A percentile compares a stretch with the other conserved stretches of the same genome.
Conservation (phyloP, 2,113 vertebrate species). For the Varanus salvator region DNA sequence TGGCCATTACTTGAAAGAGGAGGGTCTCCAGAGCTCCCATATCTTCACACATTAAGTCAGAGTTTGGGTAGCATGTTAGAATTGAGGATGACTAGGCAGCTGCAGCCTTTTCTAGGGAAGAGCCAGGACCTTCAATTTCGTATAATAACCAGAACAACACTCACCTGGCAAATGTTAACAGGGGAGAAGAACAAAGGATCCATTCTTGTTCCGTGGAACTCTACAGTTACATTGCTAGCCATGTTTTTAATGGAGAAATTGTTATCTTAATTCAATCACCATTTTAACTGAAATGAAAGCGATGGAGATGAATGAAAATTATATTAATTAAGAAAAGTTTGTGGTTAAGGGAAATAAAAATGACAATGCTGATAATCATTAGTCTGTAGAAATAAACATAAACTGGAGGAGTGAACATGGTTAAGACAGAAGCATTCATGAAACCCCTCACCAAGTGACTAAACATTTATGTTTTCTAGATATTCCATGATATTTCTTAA, state of each 20-base stretch:
- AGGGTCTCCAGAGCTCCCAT: no score
- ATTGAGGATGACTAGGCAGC: no score
- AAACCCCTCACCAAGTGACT: background rate
- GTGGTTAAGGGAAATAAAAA: background rate
- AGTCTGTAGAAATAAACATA: background rate
- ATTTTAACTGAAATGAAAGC: background rate
- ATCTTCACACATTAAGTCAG: no score
- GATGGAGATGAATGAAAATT: background rate
- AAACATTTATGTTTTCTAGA: background rate
- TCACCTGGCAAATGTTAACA: no score
- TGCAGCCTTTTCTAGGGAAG: no score
- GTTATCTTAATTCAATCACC: background rate
- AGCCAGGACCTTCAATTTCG: no score
- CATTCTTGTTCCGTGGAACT: no score
- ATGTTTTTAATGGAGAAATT: background rate
- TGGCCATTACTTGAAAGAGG: no score
- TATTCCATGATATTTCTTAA: background rate
- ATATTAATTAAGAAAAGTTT: background rate
- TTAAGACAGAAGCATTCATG: background rate
- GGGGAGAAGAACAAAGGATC: no score
- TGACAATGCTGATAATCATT: background rate
- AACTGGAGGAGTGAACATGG: background rate
- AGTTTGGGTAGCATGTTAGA: no score
- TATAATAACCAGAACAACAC: no score
- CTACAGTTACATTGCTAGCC: background rate